Base-by-base conservation (phyloP, 2,797 vertebrate species). In the Cyclopterus lumpus region DNA sequence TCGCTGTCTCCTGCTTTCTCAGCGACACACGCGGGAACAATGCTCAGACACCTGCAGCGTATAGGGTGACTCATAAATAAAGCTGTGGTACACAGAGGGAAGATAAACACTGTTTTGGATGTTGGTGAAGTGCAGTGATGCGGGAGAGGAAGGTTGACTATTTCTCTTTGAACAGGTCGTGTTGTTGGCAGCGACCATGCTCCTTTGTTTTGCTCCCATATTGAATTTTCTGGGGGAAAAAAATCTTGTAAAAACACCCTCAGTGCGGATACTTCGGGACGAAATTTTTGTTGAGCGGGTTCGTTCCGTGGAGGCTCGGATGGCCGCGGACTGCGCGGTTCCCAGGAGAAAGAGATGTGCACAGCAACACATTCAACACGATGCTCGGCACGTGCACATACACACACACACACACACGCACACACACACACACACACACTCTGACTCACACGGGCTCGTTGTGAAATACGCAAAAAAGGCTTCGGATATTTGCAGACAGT, bases 41-140 rank as follows among this genome's bases (percentile, higher is more conserved):
- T 12, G 55, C 49, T 65, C n/a, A 55, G n/a, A 42, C 48, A 73
- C 58, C 57, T 34, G 70, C 65, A 44, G 22, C 15, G 26, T 58
- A 73, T 22, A 58, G 59, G 46, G 67, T 68, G 64, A 34, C 77
- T 26, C 58, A 57, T 76, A 71, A 74, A 82, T 70, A 80, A 75
- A 89, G 82, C 74, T 59, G 71, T 42, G 42, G 34, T 7, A n/a
- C 73, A 82, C 73, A 58, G 36, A 68, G 44, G 53, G 57, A 79
- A 82, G 85, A 83, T 73, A 88, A 86, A 84, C 75, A 80, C n/a
- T 76, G 74, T 79, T 84, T 79, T 79, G 79, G 77, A 86, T 70
- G 71, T 88, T 86, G 73, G 68, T 83, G 73, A 69, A 54, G 65
- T 67, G 58, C 40, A 34, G 57, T n/a, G 82, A 78, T 81, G 67